Conservation (phyloP, 2,113 vertebrate species). For the Psittacula cyanocephala region DNA sequence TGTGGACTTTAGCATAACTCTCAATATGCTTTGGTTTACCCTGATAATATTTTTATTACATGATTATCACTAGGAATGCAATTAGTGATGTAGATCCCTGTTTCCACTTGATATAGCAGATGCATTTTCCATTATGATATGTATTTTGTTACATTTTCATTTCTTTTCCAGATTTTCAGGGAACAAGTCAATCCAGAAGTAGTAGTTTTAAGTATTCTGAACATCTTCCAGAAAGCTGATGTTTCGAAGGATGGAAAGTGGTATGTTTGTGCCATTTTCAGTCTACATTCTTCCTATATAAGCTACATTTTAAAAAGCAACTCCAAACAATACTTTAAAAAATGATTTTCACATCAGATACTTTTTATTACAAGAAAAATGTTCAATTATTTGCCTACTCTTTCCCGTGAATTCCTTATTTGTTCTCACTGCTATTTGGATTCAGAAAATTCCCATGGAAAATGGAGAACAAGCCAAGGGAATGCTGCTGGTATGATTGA, state of each 20-base stretch:
- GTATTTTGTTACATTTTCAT: background rate
- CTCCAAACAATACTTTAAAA: background rate
- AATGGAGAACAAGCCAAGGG: background rate
- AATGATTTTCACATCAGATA: background rate
- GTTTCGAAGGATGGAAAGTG: conserved; percentile 74
- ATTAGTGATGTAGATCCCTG: background rate
- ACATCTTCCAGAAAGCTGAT: conserved; percentile 80
- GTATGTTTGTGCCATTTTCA: conserved; percentile 69
- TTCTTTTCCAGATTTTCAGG: conserved; percentile 70
- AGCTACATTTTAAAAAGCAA: background rate
- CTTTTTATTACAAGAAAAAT: background rate
- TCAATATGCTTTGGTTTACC: background rate
- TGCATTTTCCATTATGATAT: background rate
- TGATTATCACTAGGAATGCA: background rate
- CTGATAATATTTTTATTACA: background rate
- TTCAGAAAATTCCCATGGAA: background rate
- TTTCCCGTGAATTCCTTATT: background rate
- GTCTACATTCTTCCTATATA: background rate
- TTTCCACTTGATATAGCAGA: background rate
- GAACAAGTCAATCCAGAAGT: conserved; percentile 76
- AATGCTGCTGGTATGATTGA: background rate
- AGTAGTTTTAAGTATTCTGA: conserved; percentile 74
- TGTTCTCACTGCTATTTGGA: background rate
- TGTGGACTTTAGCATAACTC: background rate
- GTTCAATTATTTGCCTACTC: background rate